Evolutionary conservation across 2,113 vertebrate genomes (phyloP).

Genomic region (Aviceda subcristata): DNA sequence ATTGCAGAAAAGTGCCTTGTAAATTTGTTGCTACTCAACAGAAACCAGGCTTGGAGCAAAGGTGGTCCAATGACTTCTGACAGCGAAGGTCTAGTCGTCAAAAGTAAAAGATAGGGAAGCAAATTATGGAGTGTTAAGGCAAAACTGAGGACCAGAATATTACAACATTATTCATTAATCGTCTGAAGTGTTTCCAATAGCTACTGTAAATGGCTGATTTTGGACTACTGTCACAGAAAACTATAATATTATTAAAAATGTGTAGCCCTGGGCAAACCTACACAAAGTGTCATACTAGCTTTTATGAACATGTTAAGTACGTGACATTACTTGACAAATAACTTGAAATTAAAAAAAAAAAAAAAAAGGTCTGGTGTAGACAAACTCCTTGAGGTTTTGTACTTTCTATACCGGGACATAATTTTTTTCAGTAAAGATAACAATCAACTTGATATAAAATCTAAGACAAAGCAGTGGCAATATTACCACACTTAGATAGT

Average conservation of each 20-base stretch:
- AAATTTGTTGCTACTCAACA: background rate
- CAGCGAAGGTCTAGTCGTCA: fast-evolving
- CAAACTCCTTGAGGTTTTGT: background rate
- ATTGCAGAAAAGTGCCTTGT: background rate
- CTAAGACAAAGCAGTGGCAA: background rate
- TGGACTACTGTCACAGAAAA: background rate
- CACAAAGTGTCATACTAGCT: background rate
- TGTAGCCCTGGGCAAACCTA: background rate
- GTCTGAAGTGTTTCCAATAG: background rate
- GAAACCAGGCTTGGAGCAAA: background rate
- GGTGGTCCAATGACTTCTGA: background rate
- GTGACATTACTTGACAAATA: background rate
- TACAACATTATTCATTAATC: background rate
- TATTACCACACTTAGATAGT: background rate
- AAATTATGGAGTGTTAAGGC: background rate
- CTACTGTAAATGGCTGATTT: background rate
- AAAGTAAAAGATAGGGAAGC: background rate
- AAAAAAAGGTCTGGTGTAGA: background rate
- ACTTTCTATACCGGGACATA: background rate
- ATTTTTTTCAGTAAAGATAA: background rate
- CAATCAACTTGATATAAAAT: background rate
- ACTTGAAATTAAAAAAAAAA: background rate
- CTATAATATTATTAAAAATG: background rate
- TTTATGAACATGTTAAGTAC: background rate
- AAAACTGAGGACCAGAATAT: background rate